Evolutionary conservation across 2,888 invertebrate species (phyloP).

Genomic region (Drosophila peninsularis): DNA sequence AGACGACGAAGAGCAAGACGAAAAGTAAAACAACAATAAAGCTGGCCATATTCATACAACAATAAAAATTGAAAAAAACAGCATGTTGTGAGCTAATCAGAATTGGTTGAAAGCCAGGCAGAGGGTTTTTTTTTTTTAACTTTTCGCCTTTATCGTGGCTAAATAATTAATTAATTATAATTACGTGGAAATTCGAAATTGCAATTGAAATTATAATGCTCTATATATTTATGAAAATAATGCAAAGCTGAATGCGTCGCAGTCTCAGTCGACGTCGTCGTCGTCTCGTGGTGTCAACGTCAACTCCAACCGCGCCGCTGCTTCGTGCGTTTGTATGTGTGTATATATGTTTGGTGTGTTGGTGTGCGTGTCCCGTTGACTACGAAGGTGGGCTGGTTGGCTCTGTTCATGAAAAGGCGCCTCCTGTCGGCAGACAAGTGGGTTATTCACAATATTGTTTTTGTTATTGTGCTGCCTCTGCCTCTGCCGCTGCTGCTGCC

Average conservation of each 20-base stretch:
- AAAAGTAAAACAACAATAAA: constrained; percentile 63
- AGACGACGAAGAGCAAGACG: constrained; percentile 55
- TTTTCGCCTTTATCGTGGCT: constrained; percentile 5
- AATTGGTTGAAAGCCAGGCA: constrained; percentile 41
- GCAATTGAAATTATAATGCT: constrained; percentile 43
- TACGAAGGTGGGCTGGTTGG: constrained; percentile 36
- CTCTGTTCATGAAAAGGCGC: constrained; percentile 30
- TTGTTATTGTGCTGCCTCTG: constrained; percentile 7
- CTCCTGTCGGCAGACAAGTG: constrained; percentile 39
- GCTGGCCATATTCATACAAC: constrained; percentile 57
- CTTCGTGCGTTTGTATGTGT: constrained; percentile 23
- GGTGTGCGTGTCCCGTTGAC: constrained; percentile 36
- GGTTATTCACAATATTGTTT: constrained; percentile 18
- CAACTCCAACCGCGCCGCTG: constrained; percentile 52
- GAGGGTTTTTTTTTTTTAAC: constrained; percentile 45
- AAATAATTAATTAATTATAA: constrained; percentile 26
- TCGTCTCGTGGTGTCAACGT: constrained; percentile 59
- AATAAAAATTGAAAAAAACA: constrained; percentile 39
- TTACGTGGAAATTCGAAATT: constrained; percentile 21
- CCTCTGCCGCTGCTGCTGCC: constrained; percentile 1
- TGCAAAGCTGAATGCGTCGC: constrained; percentile 29
- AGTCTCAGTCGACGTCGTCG: constrained; percentile 45
- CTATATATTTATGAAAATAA: constrained; percentile 49
- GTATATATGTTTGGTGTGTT: constrained; percentile 10
- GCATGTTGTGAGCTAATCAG: constrained; percentile 74